phyloP scores from a whole-genome alignment of 1,140 invertebrate species.

The Leptinotarsa texana region DNA sequence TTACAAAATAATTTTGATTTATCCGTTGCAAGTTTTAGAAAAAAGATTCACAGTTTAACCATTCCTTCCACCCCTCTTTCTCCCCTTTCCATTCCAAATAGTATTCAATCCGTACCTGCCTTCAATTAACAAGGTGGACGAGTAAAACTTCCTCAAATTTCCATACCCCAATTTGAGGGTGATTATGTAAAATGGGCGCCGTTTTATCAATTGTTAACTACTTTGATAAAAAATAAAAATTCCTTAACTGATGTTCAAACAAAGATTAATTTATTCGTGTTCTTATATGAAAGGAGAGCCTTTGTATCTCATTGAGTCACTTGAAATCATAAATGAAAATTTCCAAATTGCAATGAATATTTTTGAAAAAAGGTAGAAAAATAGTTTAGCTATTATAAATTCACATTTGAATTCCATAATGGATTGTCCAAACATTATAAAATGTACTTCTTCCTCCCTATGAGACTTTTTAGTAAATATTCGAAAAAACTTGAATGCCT shows the following conservation, averaged over 20 bases:
- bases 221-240: constrained; percentile 18
- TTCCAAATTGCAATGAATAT: constrained; percentile 24
- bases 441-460: constrained; percentile 21
- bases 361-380: constrained; percentile 17
- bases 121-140: not conserved
- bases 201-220: constrained; percentile 23
- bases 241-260: constrained; percentile 20
- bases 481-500: constrained; percentile 5
- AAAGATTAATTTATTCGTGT: constrained; percentile 24
- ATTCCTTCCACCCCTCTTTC: too few relatives aligned
- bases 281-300: constrained; percentile 22
- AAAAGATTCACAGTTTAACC: too few relatives aligned
- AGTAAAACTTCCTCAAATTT: constrained; percentile 23
- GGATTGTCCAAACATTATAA: constrained; percentile 8
- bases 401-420: constrained; percentile 12
- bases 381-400: constrained; percentile 15
- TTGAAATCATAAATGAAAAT: constrained; percentile 25
- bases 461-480: constrained; percentile 17
- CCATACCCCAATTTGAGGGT: constrained; percentile 13
- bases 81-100: too few relatives aligned
- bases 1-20: too few relatives aligned
- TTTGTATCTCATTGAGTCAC: constrained; percentile 11
- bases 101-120: not conserved
- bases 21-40: too few relatives aligned
- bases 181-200: constrained; percentile 12